A percentile compares a stretch with the other conserved stretches of the same genome.
Evolutionary conservation across 2,888 invertebrate genomes (phyloP).

Genomic region (Oscheius sp.): DNA sequence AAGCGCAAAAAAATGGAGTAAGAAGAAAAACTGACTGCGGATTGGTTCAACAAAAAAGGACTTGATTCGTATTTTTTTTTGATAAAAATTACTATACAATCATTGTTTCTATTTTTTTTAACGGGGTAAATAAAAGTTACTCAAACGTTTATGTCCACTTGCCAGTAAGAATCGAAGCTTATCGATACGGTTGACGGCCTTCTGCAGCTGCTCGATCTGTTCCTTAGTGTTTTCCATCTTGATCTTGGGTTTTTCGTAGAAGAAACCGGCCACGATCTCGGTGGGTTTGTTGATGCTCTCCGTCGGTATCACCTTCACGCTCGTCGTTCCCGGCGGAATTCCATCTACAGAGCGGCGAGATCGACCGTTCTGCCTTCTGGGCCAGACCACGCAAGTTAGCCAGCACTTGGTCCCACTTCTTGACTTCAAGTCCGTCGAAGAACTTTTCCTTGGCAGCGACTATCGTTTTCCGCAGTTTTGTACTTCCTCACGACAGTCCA

Average conservation of each 20-base stretch:
- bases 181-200: conserved; percentile 12
- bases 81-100: too few species aligned
- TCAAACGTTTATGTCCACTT: too few species aligned
- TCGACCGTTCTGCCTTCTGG: conserved; percentile 1
- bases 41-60: too few species aligned
- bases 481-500: not conserved
- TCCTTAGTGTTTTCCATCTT: not conserved
- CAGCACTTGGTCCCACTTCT: not conserved
- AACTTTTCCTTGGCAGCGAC: not conserved
- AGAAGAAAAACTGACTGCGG: too few species aligned
- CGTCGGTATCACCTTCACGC: not conserved
- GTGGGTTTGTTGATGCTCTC: not conserved
- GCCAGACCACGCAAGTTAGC: not conserved
- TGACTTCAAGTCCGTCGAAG: not conserved
- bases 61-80: too few species aligned
- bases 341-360: not conserved
- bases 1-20: too few species aligned
- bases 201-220: not conserved
- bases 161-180: not conserved
- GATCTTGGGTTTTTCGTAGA: not conserved
- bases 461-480: not conserved
- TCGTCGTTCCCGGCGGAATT: not conserved
- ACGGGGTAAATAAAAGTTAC: too few species aligned
- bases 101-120: too few species aligned
- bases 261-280: conserved; percentile 2